Evolutionary conservation across 2,888 invertebrate genomes (phyloP).

Genomic region (Agrotis ipsilon): DNA sequence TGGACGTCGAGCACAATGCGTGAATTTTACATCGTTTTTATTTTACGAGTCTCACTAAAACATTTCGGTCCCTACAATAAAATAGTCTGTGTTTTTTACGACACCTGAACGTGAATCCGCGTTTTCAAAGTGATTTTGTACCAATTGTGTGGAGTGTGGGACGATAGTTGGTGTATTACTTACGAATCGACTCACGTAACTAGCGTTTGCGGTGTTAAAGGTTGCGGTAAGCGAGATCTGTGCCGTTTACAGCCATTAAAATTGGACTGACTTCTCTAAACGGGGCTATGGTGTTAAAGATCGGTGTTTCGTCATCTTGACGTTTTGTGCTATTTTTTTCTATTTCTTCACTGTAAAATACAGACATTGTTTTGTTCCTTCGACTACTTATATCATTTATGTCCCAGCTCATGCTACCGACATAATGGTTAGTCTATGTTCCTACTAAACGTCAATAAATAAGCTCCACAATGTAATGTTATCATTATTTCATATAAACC

Average conservation of each 20-base stretch:
- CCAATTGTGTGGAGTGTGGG: constrained; percentile 67
- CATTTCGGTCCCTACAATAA: constrained; percentile 85
- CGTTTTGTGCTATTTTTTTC: constrained; percentile 24
- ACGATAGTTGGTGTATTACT: constrained; percentile 66
- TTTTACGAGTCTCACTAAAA: constrained; percentile 87
- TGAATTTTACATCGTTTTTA: constrained; percentile 87
- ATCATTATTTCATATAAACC: constrained; percentile 67
- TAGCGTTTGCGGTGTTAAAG: constrained; percentile 55
- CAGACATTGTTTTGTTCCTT: constrained; percentile 1
- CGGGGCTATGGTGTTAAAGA: constrained; percentile 62
- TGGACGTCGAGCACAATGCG: constrained; percentile 80
- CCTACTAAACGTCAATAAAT: constrained; percentile 48
- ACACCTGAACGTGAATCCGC: constrained; percentile 80
- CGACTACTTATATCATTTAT: neutral
- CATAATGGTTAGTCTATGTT: constrained; percentile 13
- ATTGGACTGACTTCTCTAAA: constrained; percentile 66
- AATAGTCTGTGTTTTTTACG: constrained; percentile 85
- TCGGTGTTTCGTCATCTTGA: constrained; percentile 43
- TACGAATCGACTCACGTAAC: constrained; percentile 63
- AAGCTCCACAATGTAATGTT: constrained; percentile 52
- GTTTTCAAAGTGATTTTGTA: constrained; percentile 83
- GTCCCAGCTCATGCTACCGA: constrained; percentile 17
- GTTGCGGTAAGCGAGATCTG: constrained; percentile 53
- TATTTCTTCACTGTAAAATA: neutral
- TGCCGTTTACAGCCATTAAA: constrained; percentile 68